Base-by-base conservation (phyloP, 2,113 vertebrate species). In the Neopipo cinnamomea region DNA sequence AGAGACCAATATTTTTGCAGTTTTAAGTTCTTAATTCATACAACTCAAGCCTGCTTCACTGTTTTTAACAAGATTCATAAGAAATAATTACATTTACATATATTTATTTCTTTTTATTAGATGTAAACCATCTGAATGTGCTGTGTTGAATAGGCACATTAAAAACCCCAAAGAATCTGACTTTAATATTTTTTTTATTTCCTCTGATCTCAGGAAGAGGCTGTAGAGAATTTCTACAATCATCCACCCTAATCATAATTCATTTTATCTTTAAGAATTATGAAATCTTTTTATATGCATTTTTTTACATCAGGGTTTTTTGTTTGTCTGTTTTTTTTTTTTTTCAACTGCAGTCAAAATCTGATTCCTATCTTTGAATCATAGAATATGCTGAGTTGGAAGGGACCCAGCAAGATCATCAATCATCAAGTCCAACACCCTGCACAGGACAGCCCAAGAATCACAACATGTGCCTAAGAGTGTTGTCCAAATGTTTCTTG, bases 391-490 rank as follows among this genome's bases (percentile, higher is more conserved):
- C n/a, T n/a, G n/a, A n/a, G n/a, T n/a, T n/a, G n/a, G n/a, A n/a
- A n/a, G n/a, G n/a, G n/a, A n/a, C n/a, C n/a, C 2, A 41, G 23
- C 4, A 37, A 12, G 14, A 68, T 59, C 14, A 44, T 37, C 0
- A 0, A 68, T 59, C 17, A 44, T 37, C 0, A 0, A 44, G 9
- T 12, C 27, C 27, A 70, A 12, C 8, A 8, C 23, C 50, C 15
- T 37, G 27, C 13, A 22, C 12, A 62, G 41, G 33, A 30, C 15
- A 62, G 19, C 5, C 28, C 39, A 53, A 37, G 19, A 33, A 33
- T 70, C 63, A 70, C 28, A 70, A 7, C 19, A 46, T 28, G 12
- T 28, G 18, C 46, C 14, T 0, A 0, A 28, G 14, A 33, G 8
- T 19, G 44, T 28, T 39, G 47, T 46, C 19, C 12, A 53, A 53